Evolutionary conservation across 53 echinoderm and acorn worm genomes (phyloP).

Genomic region (Paelopatides confundens): DNA sequence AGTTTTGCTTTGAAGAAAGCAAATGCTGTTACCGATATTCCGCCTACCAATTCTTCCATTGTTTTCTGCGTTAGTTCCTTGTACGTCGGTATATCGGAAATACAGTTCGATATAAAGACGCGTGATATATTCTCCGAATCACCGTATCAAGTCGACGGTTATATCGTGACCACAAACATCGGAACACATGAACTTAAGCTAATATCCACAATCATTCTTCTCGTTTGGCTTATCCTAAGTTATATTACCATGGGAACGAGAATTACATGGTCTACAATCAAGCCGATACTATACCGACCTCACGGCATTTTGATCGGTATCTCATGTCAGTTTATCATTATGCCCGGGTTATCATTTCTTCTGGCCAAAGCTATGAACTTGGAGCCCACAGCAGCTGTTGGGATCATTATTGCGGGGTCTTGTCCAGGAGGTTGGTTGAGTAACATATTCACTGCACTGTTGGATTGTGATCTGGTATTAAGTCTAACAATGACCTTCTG

Average conservation of each 20-base stretch:
- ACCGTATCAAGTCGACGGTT: not conserved
- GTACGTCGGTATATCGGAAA: not conserved
- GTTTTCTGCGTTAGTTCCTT: not conserved
- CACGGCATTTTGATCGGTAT: slow-evolving; percentile 73
- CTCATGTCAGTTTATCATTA: slow-evolving; percentile 74
- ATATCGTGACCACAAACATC: not conserved
- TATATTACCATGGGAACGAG: slow-evolving; percentile 77
- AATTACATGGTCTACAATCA: slow-evolving; percentile 55
- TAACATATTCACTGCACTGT: slow-evolving; percentile 69
- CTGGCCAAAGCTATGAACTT: slow-evolving; percentile 62
- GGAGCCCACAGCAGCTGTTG: slow-evolving; percentile 61
- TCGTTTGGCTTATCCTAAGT: slow-evolving; percentile 67
- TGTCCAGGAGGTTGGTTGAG: slow-evolving; percentile 85
- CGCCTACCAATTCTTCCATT: not conserved
- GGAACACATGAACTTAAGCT: not conserved
- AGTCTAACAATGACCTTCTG: slow-evolving; percentile 79
- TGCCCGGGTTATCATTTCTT: slow-evolving; percentile 68
- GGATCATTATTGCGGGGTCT: slow-evolving; percentile 65
- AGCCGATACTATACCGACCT: slow-evolving; percentile 54
- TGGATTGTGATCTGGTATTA: slow-evolving; percentile 71
- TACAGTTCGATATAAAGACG: not conserved
- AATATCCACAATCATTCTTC: slow-evolving; percentile 52
- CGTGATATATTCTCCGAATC: not conserved
- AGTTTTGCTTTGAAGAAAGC: not conserved
- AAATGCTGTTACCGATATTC: not conserved